phyloP scores from a whole-genome alignment of 1,140 invertebrate species.

The Ceratina calcarata region DNA sequence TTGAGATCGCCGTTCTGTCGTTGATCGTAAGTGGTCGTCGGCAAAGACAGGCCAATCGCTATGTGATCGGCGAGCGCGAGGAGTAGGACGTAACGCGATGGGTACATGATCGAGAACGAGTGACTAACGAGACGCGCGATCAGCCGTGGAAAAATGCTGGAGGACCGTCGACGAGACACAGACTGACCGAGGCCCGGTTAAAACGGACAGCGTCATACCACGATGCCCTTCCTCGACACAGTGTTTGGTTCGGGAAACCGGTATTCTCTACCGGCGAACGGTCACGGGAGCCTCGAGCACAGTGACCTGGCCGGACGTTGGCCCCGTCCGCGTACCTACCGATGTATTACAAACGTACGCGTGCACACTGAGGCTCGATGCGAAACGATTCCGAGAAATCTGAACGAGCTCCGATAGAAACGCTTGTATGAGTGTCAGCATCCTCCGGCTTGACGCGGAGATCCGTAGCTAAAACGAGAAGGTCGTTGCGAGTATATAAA shows the following conservation, averaged over 20 bases:
- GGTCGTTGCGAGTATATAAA: too few species aligned
- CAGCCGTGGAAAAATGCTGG: constrained; percentile 50
- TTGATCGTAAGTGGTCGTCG: constrained; percentile 83
- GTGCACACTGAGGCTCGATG: background rate
- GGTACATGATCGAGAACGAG: constrained; percentile 43
- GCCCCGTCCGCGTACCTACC: constrained; percentile 48
- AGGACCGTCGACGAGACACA: constrained; percentile 21
- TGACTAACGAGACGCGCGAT: background rate
- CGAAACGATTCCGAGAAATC: constrained; percentile 23
- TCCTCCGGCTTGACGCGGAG: too few species aligned
- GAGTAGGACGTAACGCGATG: constrained; percentile 35
- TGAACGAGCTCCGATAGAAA: too few species aligned
- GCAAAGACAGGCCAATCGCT: constrained; percentile 6
- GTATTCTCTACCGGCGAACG: constrained; percentile 52
- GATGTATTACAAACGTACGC: constrained; percentile 12
- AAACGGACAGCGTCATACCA: constrained; percentile 1
- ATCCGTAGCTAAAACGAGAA: too few species aligned
- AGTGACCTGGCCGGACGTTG: constrained; percentile 67
- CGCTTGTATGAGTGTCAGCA: too few species aligned
- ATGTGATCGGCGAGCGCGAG: constrained; percentile 35
- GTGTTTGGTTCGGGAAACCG: constrained; percentile 54
- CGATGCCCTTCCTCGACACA: constrained; percentile 42
- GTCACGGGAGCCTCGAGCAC: constrained; percentile 46
- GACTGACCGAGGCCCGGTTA: constrained; percentile 23
- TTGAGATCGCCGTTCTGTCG: constrained; percentile 89